Base-by-base conservation (phyloP, 1,140 invertebrate species). In the Brachystomella parvula region DNA sequence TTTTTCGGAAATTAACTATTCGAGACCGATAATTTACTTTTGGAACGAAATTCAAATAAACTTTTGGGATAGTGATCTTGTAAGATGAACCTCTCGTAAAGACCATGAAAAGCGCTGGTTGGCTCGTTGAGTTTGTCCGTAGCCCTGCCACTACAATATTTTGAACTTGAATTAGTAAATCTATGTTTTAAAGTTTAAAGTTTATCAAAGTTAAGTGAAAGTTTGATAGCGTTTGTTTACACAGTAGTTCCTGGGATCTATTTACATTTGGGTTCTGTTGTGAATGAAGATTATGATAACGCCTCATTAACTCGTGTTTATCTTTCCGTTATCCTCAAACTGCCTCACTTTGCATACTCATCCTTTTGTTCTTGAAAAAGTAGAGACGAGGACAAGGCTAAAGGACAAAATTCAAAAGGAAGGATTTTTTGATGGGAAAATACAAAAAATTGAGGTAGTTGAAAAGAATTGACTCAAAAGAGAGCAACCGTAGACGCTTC, bases 291-390 rank as follows among this genome's bases (percentile, higher is more conserved):
- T 44, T 44, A 44, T 12, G 39, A 12, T 9, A 12, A 44, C 9
- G 9, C 9, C 39, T 44, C n/a, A n/a, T 53, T 53, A 53, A 53
- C 12, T 53, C 49, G 15, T 19, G 15, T 19, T 53, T 53, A 53
- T 53, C 24, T 53, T 19, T 53, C 49, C 49, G 6, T 53, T 3
- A 19, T 19, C 49, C 12, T 24, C 6, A 24, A 53, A 53, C 35
- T 9, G 21, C 12, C 49, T 53, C 49, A 53, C 49, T 53, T 53
- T 53, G 15, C 49, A 15, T 53, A 26, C 49, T 15, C 49, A 53
- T 53, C 49, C 49, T 53, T 53, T 53, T 53, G 49, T 53, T 26
- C 24, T n/a, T n/a, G n/a, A n/a, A 53, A 53, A 53, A 53, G n/a
- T n/a, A 24, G 6, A 53, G 49, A 53, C 24, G 49, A 53, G 12